Conservation (phyloP, 2,888 invertebrate species). For the Chydorus sphaericus region DNA sequence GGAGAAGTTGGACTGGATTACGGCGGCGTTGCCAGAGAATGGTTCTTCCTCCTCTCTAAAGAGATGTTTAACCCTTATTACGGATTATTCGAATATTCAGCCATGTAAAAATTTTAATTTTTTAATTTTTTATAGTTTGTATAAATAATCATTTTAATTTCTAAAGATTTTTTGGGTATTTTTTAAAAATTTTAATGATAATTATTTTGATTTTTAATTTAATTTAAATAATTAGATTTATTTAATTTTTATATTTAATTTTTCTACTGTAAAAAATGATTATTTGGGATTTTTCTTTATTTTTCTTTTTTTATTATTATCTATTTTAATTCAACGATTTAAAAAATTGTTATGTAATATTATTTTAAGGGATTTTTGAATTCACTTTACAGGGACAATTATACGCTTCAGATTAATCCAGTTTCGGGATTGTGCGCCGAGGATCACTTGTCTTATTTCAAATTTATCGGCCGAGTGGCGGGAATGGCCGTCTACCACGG, state of each 20-base stretch:
- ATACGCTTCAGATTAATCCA: slow-evolving; percentile 97
- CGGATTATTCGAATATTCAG: slow-evolving; percentile 97
- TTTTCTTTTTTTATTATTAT: no score
- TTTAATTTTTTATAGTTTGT: background rate
- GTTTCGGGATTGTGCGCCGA: slow-evolving; percentile 95
- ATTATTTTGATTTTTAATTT: no score
- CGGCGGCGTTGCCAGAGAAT: slow-evolving; percentile 90
- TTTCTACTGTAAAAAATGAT: no score
- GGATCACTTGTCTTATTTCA: slow-evolving; percentile 94
- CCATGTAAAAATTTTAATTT: slow-evolving; percentile 53
- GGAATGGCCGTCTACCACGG: slow-evolving; percentile 99
- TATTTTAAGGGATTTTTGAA: slow-evolving; percentile 29
- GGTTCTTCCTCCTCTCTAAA: slow-evolving; percentile 96
- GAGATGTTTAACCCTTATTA: slow-evolving; percentile 99
- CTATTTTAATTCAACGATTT: no score
- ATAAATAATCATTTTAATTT: slow-evolving; percentile 10
- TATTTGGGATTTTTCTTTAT: no score
- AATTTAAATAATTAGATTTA: no score
- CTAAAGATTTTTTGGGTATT: slow-evolving; percentile 1
- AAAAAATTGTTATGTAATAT: background rate
- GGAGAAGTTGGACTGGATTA: slow-evolving; percentile 93
- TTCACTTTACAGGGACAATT: slow-evolving; percentile 94
- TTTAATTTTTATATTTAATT: no score
- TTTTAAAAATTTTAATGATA: slow-evolving; percentile 2
- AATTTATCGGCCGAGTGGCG: slow-evolving; percentile 93